Conservation (phyloP, 64 coral and sea anemone species). For the Actinia tenebrosa region DNA sequence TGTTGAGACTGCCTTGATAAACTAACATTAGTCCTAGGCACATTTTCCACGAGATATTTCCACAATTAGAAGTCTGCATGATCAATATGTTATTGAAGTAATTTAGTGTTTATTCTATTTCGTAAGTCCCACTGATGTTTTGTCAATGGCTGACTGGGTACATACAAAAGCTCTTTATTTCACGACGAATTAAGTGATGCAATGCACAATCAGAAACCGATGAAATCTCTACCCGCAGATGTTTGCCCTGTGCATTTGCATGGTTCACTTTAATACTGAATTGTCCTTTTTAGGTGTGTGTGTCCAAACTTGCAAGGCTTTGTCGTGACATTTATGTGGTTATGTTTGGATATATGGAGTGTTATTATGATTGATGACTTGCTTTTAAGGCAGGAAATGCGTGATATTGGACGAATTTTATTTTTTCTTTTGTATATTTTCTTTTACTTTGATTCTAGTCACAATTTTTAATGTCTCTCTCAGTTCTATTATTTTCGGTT, state of each 20-base stretch:
- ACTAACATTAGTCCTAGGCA: no score
- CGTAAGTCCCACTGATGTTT: not conserved
- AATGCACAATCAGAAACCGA: not conserved
- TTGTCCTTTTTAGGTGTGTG: not conserved
- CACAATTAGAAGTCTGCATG: not conserved
- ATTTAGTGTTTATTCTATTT: not conserved
- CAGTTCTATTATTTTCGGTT: not conserved
- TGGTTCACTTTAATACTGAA: not conserved
- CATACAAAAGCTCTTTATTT: not conserved
- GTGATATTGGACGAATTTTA: not conserved
- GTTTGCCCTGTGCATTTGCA: not conserved
- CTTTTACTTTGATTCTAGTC: not conserved
- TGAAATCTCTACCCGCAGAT: not conserved
- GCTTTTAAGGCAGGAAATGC: not conserved
- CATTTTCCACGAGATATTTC: not conserved
- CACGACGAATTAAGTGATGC: not conserved
- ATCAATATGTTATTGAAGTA: not conserved
- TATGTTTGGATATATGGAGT: not conserved
- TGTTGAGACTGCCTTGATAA: no score
- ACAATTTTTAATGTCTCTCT: not conserved
- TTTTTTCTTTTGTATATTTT: not conserved
- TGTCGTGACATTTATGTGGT: not conserved
- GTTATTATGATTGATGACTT: not conserved
- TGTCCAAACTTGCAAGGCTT: not conserved
- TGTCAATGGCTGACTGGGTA: not conserved